These are phyloP conservation scores for Ophthalmolycus amberensis DNA, from an alignment of 2,113 vertebrate species.

Conservation along the genomic window DNA sequence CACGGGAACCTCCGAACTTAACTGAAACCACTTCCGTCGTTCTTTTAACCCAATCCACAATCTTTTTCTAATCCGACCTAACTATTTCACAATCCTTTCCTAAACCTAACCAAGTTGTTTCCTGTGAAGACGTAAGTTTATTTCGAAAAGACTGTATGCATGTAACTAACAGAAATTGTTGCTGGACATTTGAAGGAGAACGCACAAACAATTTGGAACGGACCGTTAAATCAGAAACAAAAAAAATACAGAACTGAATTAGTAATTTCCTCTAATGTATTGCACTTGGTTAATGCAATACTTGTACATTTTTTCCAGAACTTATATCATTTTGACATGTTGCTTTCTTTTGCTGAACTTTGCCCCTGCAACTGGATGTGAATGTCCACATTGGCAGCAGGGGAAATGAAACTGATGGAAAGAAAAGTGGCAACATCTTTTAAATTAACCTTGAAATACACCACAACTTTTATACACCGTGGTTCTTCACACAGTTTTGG, in stretches of 20 bases:
- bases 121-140: too few species aligned
- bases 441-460: slow-evolving; percentile 1
- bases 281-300: neutral
- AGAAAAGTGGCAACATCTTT: slow-evolving; percentile 23
- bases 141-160: too few species aligned
- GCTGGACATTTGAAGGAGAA: too few species aligned
- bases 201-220: too few species aligned
- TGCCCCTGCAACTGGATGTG: neutral
- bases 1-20: too few species aligned
- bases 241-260: neutral
- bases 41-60: too few species aligned
- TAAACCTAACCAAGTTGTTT: too few species aligned
- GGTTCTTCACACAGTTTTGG: neutral
- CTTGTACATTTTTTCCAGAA: neutral
- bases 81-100: too few species aligned
- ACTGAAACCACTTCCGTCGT: too few species aligned
- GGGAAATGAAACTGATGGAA: slow-evolving; percentile 10
- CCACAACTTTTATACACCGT: neutral
- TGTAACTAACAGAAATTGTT: too few species aligned
- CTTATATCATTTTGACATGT: neutral
- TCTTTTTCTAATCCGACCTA: too few species aligned
- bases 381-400: neutral
- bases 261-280: neutral
- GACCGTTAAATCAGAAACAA: neutral
- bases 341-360: neutral